These are phyloP conservation scores for Hylaea fasciaria DNA, from an alignment of 2,888 invertebrate genomes.

Conservation along the genomic window DNA sequence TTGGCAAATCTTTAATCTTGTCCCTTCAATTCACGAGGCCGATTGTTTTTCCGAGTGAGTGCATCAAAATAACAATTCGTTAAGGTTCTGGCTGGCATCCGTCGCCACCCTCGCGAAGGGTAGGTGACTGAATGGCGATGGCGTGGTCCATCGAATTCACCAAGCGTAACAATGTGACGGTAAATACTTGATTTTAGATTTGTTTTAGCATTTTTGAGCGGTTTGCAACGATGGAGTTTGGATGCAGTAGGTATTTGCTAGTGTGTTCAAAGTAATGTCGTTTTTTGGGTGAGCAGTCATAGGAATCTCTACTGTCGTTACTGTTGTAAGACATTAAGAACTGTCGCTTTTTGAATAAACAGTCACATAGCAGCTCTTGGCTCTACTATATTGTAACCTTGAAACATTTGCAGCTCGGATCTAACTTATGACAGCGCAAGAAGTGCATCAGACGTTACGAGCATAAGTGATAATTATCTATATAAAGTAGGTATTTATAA, in stretches of 20 bases:
- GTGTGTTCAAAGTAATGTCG: no score
- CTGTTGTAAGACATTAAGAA: no score
- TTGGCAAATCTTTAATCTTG: conserved; percentile 74
- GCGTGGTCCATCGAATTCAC: conserved; percentile 33
- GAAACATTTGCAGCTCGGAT: no score
- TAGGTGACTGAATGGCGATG: conserved; percentile 18
- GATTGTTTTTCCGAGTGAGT: conserved; percentile 82
- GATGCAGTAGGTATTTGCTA: neutral
- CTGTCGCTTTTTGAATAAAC: no score
- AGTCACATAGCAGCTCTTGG: no score
- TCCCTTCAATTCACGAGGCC: conserved; percentile 71
- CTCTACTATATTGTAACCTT: no score
- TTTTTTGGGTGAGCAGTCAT: no score
- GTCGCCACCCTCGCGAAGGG: conserved; percentile 51
- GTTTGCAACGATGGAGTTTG: neutral
- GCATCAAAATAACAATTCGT: conserved; percentile 82
- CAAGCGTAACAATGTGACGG: conserved; percentile 38
- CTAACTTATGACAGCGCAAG: no score
- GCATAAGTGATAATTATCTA: no score
- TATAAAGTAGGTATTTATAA: no score
- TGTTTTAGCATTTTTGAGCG: conserved; percentile 9
- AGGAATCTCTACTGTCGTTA: no score
- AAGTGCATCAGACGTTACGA: no score
- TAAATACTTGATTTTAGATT: conserved; percentile 30
- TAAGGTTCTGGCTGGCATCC: conserved; percentile 64